Evolutionary conservation across 1,140 invertebrate genomes (phyloP), one percentile per base, ranked within the genome.

Genomic region (Drosophila sproati): DNA sequence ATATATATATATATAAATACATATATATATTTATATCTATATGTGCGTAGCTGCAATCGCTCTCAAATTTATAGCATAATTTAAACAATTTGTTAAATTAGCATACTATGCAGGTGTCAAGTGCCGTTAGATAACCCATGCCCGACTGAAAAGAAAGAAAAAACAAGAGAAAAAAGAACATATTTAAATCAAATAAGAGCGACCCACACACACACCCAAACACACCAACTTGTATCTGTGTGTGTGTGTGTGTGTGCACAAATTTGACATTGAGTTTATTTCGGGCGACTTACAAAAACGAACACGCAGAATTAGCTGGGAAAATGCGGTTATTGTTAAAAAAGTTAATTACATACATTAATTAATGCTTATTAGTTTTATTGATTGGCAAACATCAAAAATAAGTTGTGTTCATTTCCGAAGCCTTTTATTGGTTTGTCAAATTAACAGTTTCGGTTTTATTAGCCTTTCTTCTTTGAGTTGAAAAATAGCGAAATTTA

Each of bases 181-280:
- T 39, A 62, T 74, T 74, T 48, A 74, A 74, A 72, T 72, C 56
- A 57, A 72, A 74, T 70, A 63, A 63, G 63, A 71, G 67, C 67
- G 60, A 67, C 34, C 20, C 63, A 54, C 60, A 68, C 47, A 28
- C 64, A 68, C 39, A 32, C 39, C 43, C 37, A 50, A 4, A 7
- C 37, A 48, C n/a, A 59, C 55, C 57, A 29, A 47, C 10, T 35
- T 47, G 29, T 59, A 45, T 50, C 20, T 20, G 39, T 47, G 56
- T 71, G 41, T 70, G 28, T 51, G 28, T 51, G 55, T 78, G 56
- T 51, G 41, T 78, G 72, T 78, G 77, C 66, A 63, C 5, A n/a
- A 48, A 72, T 89, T 88, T 89, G 85, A 78, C 85, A 89, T 89
- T 89, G 85, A 83, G 86, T 89, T 89, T 89, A 89, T 89, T 89